These are phyloP conservation scores for Tonatia bakeri DNA, from an alignment of 2,113 vertebrate genomes.

Conservation along the genomic window DNA sequence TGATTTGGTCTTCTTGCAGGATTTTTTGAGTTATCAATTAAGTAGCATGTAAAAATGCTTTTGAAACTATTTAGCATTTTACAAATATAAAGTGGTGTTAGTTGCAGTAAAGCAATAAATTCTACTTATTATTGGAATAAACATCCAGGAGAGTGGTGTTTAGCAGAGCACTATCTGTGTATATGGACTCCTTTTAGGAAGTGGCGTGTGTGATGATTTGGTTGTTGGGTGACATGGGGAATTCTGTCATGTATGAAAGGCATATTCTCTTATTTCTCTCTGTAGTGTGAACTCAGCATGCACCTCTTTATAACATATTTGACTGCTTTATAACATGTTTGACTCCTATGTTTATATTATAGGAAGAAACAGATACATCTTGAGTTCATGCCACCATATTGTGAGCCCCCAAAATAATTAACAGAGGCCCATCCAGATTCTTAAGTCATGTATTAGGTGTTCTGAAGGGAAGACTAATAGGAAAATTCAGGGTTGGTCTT, in stretches of 20 bases:
- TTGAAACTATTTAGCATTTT: neutral
- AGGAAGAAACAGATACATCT: neutral
- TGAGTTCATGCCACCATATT: neutral
- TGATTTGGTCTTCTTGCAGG: neutral
- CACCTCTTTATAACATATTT: neutral
- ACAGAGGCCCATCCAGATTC: neutral
- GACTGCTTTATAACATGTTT: neutral
- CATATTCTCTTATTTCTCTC: neutral
- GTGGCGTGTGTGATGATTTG: neutral
- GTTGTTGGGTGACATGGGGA: neutral
- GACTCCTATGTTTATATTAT: neutral
- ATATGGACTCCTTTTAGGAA: neutral
- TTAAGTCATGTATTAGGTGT: neutral
- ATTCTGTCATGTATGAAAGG: neutral
- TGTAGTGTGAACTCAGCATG: neutral
- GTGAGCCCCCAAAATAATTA: neutral
- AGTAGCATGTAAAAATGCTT: neutral
- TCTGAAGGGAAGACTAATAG: neutral
- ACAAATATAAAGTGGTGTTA: neutral
- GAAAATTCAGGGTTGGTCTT: slow-evolving; percentile 8
- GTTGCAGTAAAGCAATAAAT: neutral
- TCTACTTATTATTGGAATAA: neutral
- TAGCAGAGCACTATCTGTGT: neutral
- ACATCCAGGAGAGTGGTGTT: neutral
- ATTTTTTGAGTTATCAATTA: neutral